A percentile compares a stretch with the other conserved stretches of the same genome.
These are phyloP conservation scores for Aphelinus atriplicis DNA, from an alignment of 1,140 invertebrate genomes.

Conservation along the genomic window DNA sequence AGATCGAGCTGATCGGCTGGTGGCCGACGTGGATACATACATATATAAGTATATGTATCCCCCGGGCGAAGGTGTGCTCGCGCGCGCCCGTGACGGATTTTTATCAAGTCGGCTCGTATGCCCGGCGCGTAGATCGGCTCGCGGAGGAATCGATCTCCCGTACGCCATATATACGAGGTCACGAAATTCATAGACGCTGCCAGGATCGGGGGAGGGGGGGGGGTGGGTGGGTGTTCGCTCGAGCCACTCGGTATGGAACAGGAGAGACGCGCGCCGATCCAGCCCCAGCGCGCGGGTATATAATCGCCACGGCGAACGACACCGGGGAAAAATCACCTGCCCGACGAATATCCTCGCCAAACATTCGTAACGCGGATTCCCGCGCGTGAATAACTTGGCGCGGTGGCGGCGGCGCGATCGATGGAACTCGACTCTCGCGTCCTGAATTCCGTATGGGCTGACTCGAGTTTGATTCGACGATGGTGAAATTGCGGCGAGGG, in stretches of 20 bases:
- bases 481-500: too few species aligned
- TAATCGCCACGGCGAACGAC: not conserved
- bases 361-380: too few species aligned
- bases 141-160: slow-evolving; percentile 40
- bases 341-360: not conserved
- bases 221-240: slow-evolving; percentile 7
- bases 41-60: too few species aligned
- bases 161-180: slow-evolving; percentile 38
- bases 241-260: not conserved
- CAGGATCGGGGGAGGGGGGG: too few species aligned
- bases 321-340: slow-evolving; percentile 5
- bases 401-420: too few species aligned
- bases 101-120: slow-evolving; percentile 28
- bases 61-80: too few species aligned
- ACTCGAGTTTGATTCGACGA: too few species aligned
- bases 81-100: not conserved
- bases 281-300: not conserved
- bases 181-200: slow-evolving; percentile 41
- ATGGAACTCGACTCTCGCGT: too few species aligned
- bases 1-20: too few species aligned
- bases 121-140: slow-evolving; percentile 16
- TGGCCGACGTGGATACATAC: too few species aligned
- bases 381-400: too few species aligned
- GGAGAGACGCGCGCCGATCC: not conserved
- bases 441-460: too few species aligned